Evolutionary conservation across 2,888 invertebrate species (phyloP), one percentile per base, ranked within the genome.

Genomic region (Hydropsyche betteni): DNA sequence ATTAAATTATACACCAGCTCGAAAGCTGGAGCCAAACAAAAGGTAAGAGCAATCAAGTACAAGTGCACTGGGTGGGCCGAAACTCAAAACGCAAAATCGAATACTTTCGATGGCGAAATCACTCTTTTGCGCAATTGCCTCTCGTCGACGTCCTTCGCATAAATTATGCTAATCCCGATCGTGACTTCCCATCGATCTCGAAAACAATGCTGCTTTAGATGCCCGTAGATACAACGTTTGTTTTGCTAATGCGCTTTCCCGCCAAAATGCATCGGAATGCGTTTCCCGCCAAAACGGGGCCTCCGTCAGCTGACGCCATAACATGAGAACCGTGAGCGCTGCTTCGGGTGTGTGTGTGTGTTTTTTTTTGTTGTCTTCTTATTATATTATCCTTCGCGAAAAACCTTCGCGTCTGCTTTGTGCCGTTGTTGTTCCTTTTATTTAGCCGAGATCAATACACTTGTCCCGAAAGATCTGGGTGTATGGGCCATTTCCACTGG

Each of bases 401-500:
- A 70, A 50, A 14, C 51, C 36, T 70, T 69, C 14, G 8, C n/a
- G 33, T 70, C 52, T 70, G 70, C 51, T 70, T 70, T 52, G 24
- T 24, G 24, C 24, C 24, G 24, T 24, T 24, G 70, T 70, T 70
- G 53, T 14, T 69, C 34, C 70, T 70, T 70, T 70, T 70, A 70
- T 70, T 70, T 36, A 51, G 52, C 64, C 36, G 51, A 70, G 70
- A 70, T 70, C 70, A 70, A 70, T 70, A 70, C 70, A 70, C 70
- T 70, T 70, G 70, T 70, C 70, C 70, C 70, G 53, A 51, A 70
- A 53, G 70, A 70, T 70, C 70, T 70, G 70, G 53, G 64, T 36
- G 70, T 50, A 51, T 50, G 70, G 51, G 70, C 70, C 53, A 53
- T 51, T 53, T 70, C 52, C 53, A 53, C 51, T 51, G 70, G 70